These are phyloP conservation scores for Ericerus pela DNA, from an alignment of 1,140 invertebrate genomes.

Conservation along the genomic window DNA sequence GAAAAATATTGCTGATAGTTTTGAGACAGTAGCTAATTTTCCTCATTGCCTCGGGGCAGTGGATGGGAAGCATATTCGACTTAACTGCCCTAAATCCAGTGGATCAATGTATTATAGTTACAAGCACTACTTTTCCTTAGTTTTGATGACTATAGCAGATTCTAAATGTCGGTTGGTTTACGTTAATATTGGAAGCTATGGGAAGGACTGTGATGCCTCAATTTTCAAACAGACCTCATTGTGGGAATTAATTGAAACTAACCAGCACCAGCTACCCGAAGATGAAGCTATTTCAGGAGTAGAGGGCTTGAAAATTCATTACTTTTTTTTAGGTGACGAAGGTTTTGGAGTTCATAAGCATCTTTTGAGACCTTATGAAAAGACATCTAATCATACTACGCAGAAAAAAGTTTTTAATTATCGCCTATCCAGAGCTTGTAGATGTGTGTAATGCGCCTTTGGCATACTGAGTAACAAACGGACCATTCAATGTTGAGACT, in stretches of 20 bases:
- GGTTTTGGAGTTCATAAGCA: slow-evolving; percentile 28
- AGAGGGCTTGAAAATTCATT: slow-evolving; percentile 18
- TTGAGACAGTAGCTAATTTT: slow-evolving; percentile 30
- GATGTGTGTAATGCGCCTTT: slow-evolving; percentile 32
- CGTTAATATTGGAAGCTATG: slow-evolving; percentile 31
- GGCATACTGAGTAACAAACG: slow-evolving; percentile 25
- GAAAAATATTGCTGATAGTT: slow-evolving; percentile 24
- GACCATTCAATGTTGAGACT: slow-evolving; percentile 21
- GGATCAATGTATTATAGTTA: slow-evolving; percentile 32
- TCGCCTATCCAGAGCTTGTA: slow-evolving; percentile 18
- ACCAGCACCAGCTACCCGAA: slow-evolving; percentile 17
- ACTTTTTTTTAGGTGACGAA: slow-evolving; percentile 30
- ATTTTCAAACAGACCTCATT: slow-evolving; percentile 24
- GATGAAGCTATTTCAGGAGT: slow-evolving; percentile 19
- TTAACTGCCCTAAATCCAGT: slow-evolving; percentile 24
- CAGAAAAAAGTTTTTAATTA: slow-evolving; percentile 31
- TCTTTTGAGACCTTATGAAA: slow-evolving; percentile 29
- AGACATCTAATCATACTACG: slow-evolving; percentile 9
- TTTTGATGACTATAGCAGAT: slow-evolving; percentile 33
- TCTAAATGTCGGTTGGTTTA: slow-evolving; percentile 31
- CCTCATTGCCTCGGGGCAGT: slow-evolving; percentile 24
- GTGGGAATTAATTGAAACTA: slow-evolving; percentile 20
- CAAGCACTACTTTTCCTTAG: slow-evolving; percentile 31
- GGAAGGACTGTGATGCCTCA: slow-evolving; percentile 28
- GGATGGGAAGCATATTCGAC: slow-evolving; percentile 28